Evolutionary conservation across 1,140 invertebrate genomes (phyloP), one percentile per base, ranked within the genome.

Genomic region (Zaprionus africanus): DNA sequence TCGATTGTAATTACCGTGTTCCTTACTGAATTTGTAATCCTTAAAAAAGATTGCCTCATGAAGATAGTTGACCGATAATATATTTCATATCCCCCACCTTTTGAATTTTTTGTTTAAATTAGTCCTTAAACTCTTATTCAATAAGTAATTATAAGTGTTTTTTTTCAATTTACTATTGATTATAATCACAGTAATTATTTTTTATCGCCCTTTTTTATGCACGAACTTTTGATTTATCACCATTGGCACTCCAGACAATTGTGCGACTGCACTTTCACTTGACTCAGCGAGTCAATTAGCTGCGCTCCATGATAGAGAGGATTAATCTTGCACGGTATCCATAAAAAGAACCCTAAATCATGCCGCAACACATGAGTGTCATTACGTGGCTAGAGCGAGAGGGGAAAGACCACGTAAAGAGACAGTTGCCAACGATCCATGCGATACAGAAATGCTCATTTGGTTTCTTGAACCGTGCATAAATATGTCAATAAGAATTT

Each of bases 401-500:
- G 7, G 31, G 38, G 28, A 26, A n/a, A n/a, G 15, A 9, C 2
- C 7, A 7, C 41, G n/a, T 17, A 6, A n/a, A 17, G n/a, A 46
- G 7, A 46, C 41, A 46, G n/a, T 59, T 79, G 65, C 54, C 78
- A 82, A 53, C 76, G 79, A 82, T 43, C 66, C 80, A 86, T 82
- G 69, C 56, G 83, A 86, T 56, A 51, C 83, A 31, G 41, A 76
- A 67, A 85, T 76, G 79, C 76, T 69, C 67, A 82, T 86, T 87
- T 73, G 41, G 76, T 82, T 87, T 72, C 83, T 79, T 82, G 83
- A 86, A 87, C 83, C 83, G 68, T 86, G 83, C 77, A 82, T 86
- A 87, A 86, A 86, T 86, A 86, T 86, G 83, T 86, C 79, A 86
- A 83, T 88, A 87, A 76, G 68, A 72, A 81, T 87, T 83, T 73